These are phyloP conservation scores for Gobionotothen gibberifrons DNA, from an alignment of 2,797 vertebrate genomes.

Conservation along the genomic window DNA sequence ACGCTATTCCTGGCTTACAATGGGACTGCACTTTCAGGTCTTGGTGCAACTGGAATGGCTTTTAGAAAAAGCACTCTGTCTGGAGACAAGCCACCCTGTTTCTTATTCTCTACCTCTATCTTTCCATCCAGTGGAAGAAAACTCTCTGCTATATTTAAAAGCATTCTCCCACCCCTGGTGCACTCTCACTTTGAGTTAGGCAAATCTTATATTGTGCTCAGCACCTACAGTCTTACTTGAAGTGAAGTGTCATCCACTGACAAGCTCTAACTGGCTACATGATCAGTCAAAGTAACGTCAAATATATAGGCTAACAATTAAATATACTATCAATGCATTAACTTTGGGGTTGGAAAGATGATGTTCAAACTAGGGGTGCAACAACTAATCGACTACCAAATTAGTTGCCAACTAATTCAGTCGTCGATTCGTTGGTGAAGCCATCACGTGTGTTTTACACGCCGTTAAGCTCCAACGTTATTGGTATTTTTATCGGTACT, in stretches of 20 bases:
- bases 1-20: conserved; percentile 30
- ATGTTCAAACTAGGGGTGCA: not conserved
- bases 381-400: no score
- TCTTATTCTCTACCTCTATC: conserved; percentile 28
- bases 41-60: conserved; percentile 29
- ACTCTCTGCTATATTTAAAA: conserved; percentile 72
- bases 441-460: no score
- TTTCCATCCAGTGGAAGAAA: conserved; percentile 33
- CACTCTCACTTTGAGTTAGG: conserved; percentile 5
- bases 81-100: conserved; percentile 24
- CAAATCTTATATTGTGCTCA: conserved; percentile 11
- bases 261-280: not conserved
- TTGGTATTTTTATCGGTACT: no score
- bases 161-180: conserved; percentile 20
- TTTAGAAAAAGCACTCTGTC: conserved; percentile 56
- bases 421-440: no score
- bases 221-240: not conserved
- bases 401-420: no score
- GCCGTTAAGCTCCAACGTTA: no score
- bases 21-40: conserved; percentile 36
- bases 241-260: not conserved
- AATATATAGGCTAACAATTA: not conserved
- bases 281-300: not conserved
- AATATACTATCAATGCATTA: no score
- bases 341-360: not conserved